Conservation (phyloP, 2,888 invertebrate genomes). For the Oscheius sp. region DNA sequence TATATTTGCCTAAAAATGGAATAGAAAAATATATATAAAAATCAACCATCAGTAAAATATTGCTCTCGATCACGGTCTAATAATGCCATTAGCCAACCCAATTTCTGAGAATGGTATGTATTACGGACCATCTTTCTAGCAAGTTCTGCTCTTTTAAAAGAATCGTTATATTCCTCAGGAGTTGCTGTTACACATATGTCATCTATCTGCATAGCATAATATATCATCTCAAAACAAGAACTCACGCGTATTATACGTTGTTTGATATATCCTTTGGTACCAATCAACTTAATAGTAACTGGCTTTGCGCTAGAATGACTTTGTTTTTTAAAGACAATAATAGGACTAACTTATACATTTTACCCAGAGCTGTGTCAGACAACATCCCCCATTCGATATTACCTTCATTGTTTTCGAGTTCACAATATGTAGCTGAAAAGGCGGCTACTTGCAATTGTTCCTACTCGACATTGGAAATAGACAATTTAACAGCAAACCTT, state of each 20-base stretch:
- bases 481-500: background rate
- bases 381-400: background rate
- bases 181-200: background rate
- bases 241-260: conserved; percentile 27
- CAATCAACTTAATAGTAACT: background rate
- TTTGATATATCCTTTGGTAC: conserved; percentile 29
- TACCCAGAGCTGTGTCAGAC: background rate
- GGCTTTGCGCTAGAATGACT: background rate
- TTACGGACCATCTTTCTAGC: background rate
- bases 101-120: background rate
- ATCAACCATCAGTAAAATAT: conserved; percentile 9
- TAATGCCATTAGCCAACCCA: conserved; percentile 5
- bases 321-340: background rate
- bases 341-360: too few relatives aligned
- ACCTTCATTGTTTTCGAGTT: background rate
- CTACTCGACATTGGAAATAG: background rate
- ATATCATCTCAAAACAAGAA: too few relatives aligned
- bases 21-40: background rate
- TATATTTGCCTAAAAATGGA: conserved; percentile 10
- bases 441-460: conserved; percentile 8
- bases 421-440: conserved; percentile 32
- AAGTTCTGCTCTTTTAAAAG: background rate
- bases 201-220: background rate
- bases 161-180: background rate
- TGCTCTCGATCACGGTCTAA: background rate